Conservation (phyloP, 2,113 vertebrate genomes). For the Lamprotornis superbus region DNA sequence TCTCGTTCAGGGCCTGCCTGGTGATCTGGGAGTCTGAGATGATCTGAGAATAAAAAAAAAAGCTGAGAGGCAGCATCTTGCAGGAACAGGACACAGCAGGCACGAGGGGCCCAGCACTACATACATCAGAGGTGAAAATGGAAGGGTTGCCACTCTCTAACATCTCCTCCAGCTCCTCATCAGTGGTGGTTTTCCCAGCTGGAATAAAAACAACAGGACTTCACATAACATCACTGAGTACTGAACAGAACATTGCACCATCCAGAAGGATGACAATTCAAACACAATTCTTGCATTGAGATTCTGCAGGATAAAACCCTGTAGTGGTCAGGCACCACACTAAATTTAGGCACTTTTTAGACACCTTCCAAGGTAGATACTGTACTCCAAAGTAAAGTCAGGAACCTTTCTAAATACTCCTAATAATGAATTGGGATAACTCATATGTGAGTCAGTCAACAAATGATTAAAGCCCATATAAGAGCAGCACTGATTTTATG, state of each 20-base stretch:
- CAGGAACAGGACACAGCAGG: not conserved
- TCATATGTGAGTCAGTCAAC: not conserved
- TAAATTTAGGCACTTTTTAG: not conserved
- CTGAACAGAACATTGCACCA: not conserved
- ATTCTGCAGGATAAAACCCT: not conserved
- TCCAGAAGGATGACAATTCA: not conserved
- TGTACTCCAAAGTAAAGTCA: not conserved
- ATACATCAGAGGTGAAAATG: constrained; percentile 93
- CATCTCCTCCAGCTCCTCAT: constrained; percentile 94
- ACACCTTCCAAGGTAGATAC: not conserved
- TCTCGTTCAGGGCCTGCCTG: constrained; percentile 90
- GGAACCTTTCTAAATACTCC: not conserved
- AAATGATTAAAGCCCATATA: not conserved
- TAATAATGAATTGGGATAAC: not conserved
- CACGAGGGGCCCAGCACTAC: not conserved
- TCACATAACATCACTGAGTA: not conserved
- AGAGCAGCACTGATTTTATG: not conserved
- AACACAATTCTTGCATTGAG: not conserved
- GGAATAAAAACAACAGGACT: not conserved
- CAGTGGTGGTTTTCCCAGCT: constrained; percentile 91
- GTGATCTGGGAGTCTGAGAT: constrained; percentile 95
- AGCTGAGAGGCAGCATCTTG: not conserved
- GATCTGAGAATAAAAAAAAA: constrained; percentile 81
- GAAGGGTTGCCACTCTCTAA: constrained; percentile 92
- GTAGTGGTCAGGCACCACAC: not conserved